Base-by-base conservation (phyloP, 2,888 invertebrate genomes). In the Spodoptera picta region DNA sequence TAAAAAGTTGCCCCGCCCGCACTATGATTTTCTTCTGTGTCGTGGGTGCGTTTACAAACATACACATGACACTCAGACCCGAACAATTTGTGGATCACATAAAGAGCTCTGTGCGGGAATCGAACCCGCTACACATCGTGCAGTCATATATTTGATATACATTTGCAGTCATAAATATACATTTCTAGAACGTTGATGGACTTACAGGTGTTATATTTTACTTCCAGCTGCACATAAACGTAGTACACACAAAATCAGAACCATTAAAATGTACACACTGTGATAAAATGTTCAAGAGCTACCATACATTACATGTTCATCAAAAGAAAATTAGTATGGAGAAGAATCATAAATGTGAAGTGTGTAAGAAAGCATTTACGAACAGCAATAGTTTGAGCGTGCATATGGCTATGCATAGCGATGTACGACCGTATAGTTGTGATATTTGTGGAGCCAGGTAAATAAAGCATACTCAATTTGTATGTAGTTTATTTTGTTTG, bases 371-470 rank as follows among this genome's bases (percentile, higher is more conserved):
- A 63, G 69, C 60, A 2, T 91, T 79, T 60, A 43, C 72, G 9
- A 1, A 58, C 69, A 0, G 62, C 69, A 3, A 60, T 65, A 3
- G 36, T 51, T 75, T 90, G n/a, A 83, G 80, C n/a, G 47, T 50
- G 3, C 91, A 91, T 49, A 80, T 83, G 82, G 79, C 84, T 48
- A 87, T 82, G 83, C 91, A 91, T 53, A 80, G 81, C 1, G 83
- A 81, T 0, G 84, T 85, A 12, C 73, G 84, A 12, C 90, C 90
- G 0, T 79, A 75, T 48, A 60, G 52, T 0, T 91, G 91, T 62
- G 70, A 84, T 31, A 46, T 83, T 0, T 91, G 91, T 60, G 85
- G 83, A 0, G 47, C 60, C 3, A 81, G 66, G 79, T 79, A 60
- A 23, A 36, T 36, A 36, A 36, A 36, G 6, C 6, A 3, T 27